Evolutionary conservation across 2,797 vertebrate genomes (phyloP).

Genomic region (Gymnopithys bicolor): DNA sequence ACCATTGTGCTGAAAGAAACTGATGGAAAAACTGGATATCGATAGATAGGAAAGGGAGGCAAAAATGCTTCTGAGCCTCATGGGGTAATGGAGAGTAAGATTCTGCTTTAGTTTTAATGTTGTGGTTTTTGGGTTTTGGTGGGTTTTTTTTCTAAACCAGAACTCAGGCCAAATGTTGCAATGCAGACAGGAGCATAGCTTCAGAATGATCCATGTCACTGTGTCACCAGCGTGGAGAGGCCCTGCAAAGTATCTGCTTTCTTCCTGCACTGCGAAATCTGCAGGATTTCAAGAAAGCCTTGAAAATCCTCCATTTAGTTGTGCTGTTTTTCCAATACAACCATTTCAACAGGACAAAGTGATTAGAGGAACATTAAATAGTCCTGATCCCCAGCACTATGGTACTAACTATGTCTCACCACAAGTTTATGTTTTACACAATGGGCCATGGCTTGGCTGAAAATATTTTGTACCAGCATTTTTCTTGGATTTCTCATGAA

Average conservation of each 20-base stretch:
- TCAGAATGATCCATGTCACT: neutral
- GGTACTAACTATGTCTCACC: neutral
- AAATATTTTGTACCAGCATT: neutral
- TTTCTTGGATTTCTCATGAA: neutral
- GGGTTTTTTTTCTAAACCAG: neutral
- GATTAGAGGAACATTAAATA: neutral
- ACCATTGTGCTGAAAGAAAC: neutral
- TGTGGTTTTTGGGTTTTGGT: neutral
- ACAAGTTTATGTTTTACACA: conserved; percentile 1
- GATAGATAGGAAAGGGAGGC: neutral
- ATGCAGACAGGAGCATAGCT: neutral
- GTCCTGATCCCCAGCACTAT: neutral
- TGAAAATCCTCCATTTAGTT: neutral
- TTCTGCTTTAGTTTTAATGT: neutral
- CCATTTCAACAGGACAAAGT: neutral
- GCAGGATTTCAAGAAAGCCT: neutral
- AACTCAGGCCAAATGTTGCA: neutral
- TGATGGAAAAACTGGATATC: neutral
- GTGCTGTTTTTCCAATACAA: neutral
- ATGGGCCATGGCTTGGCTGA: neutral
- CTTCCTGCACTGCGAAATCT: neutral
- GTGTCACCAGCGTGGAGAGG: neutral
- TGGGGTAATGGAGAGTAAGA: neutral
- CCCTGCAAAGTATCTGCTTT: neutral
- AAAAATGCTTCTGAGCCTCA: neutral